Evolutionary conservation across 2,888 invertebrate genomes (phyloP).

Genomic region (Eustalomyia histrio): DNA sequence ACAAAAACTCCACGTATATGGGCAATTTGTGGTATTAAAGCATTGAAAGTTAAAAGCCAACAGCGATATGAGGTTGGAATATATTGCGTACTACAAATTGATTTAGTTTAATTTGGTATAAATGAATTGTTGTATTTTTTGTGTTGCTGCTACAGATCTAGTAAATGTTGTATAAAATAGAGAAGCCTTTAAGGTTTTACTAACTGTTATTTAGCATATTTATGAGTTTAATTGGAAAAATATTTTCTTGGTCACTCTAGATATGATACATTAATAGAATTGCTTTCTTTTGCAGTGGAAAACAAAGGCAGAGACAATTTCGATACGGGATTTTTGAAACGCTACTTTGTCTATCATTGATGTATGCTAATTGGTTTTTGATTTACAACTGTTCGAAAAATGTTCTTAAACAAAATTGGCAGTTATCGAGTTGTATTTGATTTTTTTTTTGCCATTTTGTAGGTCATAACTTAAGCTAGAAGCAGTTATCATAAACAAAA

Average conservation of each 20-base stretch:
- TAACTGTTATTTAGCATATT: slow-evolving; percentile 45
- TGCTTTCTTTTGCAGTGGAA: not conserved
- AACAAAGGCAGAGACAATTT: slow-evolving; percentile 3
- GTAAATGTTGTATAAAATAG: not conserved
- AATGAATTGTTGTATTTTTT: slow-evolving; percentile 25
- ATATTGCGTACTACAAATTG: slow-evolving; percentile 52
- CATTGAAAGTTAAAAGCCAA: slow-evolving; percentile 59
- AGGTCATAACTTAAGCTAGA: slow-evolving; percentile 26
- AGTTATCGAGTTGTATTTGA: not conserved
- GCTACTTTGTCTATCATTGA: slow-evolving; percentile 41
- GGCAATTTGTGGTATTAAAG: slow-evolving; percentile 42
- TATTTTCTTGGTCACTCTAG: slow-evolving; percentile 1
- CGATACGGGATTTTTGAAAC: slow-evolving; percentile 5
- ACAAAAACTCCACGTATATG: not conserved
- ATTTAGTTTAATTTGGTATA: slow-evolving; percentile 51
- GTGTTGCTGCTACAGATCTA: slow-evolving; percentile 9
- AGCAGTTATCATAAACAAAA: not conserved
- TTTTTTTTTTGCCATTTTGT: not conserved
- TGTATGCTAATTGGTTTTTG: slow-evolving; percentile 52
- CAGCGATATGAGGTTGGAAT: slow-evolving; percentile 53
- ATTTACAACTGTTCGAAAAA: slow-evolving; percentile 11
- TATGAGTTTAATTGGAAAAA: slow-evolving; percentile 39
- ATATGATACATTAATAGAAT: slow-evolving; percentile 43
- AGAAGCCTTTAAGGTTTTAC: slow-evolving; percentile 46
- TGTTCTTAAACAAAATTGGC: not conserved